Conservation (phyloP, 2,797 vertebrate species). For the Eurystomus glaucurus region DNA sequence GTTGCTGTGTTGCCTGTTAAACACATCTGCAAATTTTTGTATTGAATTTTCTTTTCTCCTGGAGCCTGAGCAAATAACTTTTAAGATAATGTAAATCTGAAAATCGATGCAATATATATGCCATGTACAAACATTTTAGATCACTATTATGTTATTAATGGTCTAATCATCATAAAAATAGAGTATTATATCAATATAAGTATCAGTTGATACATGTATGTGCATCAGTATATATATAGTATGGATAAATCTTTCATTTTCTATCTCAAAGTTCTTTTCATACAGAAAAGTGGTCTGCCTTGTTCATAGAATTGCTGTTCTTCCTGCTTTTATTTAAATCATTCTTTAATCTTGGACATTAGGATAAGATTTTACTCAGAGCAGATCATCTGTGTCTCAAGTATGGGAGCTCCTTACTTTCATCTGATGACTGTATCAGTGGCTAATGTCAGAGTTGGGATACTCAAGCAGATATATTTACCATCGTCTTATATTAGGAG, state of each 20-base stretch:
- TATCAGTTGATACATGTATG: neutral
- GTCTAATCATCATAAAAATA: neutral
- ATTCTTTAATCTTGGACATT: neutral
- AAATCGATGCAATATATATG: neutral
- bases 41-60: neutral
- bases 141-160: neutral
- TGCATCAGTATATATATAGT: neutral
- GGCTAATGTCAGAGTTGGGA: neutral
- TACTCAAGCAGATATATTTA: rapidly evolving
- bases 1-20: neutral
- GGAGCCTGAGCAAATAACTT: neutral
- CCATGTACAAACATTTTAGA: neutral
- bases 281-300: neutral
- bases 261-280: neutral
- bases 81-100: neutral
- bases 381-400: neutral
- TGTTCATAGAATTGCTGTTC: neutral
- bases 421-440: neutral
- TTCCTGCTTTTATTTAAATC: neutral
- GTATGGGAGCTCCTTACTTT: neutral
- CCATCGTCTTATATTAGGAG: neutral
- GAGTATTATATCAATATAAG: neutral
- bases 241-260: neutral
- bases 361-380: neutral
- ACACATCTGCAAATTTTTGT: neutral